Base-by-base conservation (phyloP, 2,797 vertebrate species). In the Ctenochaetus hawaiiensis region DNA sequence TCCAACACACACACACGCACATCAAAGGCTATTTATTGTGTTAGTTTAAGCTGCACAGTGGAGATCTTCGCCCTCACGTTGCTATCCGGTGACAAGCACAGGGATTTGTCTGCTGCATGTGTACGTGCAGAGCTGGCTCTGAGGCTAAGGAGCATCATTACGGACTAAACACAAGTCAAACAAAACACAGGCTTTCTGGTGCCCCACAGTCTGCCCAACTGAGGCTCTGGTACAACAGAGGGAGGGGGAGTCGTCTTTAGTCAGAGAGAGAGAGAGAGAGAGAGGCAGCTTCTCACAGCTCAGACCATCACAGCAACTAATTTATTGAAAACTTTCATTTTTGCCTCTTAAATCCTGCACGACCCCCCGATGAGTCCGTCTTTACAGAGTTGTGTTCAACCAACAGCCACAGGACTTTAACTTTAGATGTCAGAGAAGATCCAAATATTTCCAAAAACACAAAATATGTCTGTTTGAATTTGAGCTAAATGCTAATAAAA, bases 161-260 rank as follows among this genome's bases (percentile, higher is more conserved):
- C 30, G 56, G 77, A 80, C 86, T 85, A 87, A 90, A 90, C 87
- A 84, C 82, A 87, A 90, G 70, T 86, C 83, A 85, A 88, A 90
- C 90, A 89, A 89, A 92, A 92, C 88, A 81, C 86, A 85, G 88
- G 85, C 86, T 87, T 72, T 76, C 89, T 93, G 92, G 93, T 93
- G 91, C 93, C 93, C 89, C 73, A 58, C 83, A 82, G 91, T 91
- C 93, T 92, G 34, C 88, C 83, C 84, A 43, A 22, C 79, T 57
- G 72, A 89, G 77, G 66, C 84, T 79, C 59, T 45, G 70, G 59
- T 76, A 67, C 67, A 78, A 71, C 66, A 34, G 75, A 45, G 72
- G 73, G 66, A n/a, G 70, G 81, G 64, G 66, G 45, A 45, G 64
- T 1, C 10, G 39, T 30, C 39, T 39, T 39, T 39, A 39, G 8